Evolutionary conservation across 2,888 invertebrate species (phyloP), one percentile per base, ranked within the genome.

Genomic region (Iselma pallidipennis): DNA sequence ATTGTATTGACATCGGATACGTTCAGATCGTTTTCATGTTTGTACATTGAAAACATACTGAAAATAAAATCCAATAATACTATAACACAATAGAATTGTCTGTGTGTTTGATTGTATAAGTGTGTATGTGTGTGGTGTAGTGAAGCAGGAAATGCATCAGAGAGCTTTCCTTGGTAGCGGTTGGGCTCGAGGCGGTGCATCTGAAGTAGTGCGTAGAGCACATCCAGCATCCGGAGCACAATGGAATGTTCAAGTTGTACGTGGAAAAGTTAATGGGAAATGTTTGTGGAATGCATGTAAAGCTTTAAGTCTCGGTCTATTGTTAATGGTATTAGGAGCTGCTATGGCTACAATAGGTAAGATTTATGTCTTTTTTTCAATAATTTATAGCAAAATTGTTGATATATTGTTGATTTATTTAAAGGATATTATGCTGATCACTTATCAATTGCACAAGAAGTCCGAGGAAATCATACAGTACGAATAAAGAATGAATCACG

Each of bases 261-360:
- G 89, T 65, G 92, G 93, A 62, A 94, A 94, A 83, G 93, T 94
- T 85, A 92, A 94, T 74, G 91, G 93, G 49, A 87, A 90, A 77
- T 96, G 95, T 80, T 85, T 96, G 68, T 96, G 96, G 95, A 94
- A 95, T 80, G 96, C 96, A 28, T 96, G 96, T 81, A 91, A 95
- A 72, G 96, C 96, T 23, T 87, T 96, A 16, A 91, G 94, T 66
- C 86, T 96, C 62, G 96, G 96, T 28, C 84, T 95, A 68, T 84
- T 95, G 67, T 85, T 97, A 66, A 93, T 97, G 89, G 84, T 92
- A 67, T 85, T 95, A 49, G 96, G 96, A 21, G 91, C 92, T 59
- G 91, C 93, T 58, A 96, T 97, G 96, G 95, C 96, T 37, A 92
- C 94, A 42, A 89, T 96, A 79, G 96, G 95, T 93, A 59, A 48